Base-by-base conservation (phyloP, 2,113 vertebrate species). In the Hippocampus zosterae region DNA sequence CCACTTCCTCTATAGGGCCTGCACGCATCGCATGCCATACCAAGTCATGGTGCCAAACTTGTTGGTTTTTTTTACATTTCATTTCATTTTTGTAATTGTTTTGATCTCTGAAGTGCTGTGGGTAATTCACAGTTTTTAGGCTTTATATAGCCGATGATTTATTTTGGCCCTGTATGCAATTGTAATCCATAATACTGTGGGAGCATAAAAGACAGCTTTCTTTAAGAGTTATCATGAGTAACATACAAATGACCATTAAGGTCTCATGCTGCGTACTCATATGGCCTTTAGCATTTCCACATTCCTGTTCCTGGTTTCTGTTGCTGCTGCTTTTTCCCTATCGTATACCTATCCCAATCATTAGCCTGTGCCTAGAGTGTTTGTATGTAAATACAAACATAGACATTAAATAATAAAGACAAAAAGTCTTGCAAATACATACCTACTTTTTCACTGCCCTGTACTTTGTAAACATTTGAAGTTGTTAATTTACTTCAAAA, bases 1-100 rank as follows among this genome's bases (percentile, higher is more conserved):
- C 79, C 89, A 90, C 87, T 90, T 90, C 89, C 89, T 67, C 83
- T 80, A 77, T 13, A 13, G 67, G 37, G 63, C 68, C 72, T 67
- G 52, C 57, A 59, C 21, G 3, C 63, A 29, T n/a, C 21, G 3
- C 63, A 29, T n/a, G 6, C 42, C 18, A 2, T 16, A 18, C 46
- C 7, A 18, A 59, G 5, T 48, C 3, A 5, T 37, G 33, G 33
- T 37, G 33, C 33, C 33, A 37, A 37, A 37, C 33, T 37, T 37
- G 33, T 37, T 7, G 33, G 25, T 27, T 5, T 37, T 37, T 37
- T 37, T 37, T 37, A 37, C 33, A 37, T 37, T 37, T 37, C 29
- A 21, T 52, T 52, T 52, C 6, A n/a, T 52, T 21, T 52, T 21
- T 48, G 1, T 50, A 50, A 50, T 37, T 50, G 46, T 50, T 50